Conservation (phyloP, 2,888 invertebrate species). For the Harpalus rubripes region DNA sequence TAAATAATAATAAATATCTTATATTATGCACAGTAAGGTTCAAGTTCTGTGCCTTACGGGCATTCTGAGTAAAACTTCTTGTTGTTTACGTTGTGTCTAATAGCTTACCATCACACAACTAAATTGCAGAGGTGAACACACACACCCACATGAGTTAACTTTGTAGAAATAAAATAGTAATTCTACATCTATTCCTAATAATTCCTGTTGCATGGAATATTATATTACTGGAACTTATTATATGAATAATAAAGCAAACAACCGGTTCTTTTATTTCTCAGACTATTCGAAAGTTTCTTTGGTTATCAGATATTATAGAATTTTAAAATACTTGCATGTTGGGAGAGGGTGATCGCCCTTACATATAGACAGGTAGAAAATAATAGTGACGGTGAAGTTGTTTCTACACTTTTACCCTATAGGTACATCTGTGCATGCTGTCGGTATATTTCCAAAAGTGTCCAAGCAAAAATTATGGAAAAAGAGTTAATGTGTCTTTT, state of each 20-base stretch:
- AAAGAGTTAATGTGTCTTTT: too few relatives aligned
- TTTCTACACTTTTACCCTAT: too few relatives aligned
- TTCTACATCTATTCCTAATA: not conserved
- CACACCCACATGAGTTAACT: constrained; percentile 39
- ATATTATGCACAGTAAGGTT: constrained; percentile 27
- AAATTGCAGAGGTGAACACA: constrained; percentile 16
- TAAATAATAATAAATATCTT: constrained; percentile 45
- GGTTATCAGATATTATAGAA: constrained; percentile 1
- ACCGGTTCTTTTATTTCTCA: constrained; percentile 15
- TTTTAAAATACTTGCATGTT: constrained; percentile 16
- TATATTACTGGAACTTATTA: constrained; percentile 47
- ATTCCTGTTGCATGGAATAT: constrained; percentile 35
- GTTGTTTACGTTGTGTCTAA: constrained; percentile 36
- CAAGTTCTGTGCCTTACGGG: not conserved
- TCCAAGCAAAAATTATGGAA: too few relatives aligned
- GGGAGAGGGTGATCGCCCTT: not conserved
- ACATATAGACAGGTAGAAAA: not conserved
- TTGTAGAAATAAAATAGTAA: constrained; percentile 43
- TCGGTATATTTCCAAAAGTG: too few relatives aligned
- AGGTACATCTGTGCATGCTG: too few relatives aligned
- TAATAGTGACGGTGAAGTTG: too few relatives aligned
- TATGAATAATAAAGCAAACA: constrained; percentile 51
- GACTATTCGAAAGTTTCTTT: constrained; percentile 25
- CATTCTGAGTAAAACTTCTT: not conserved
- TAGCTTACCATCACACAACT: constrained; percentile 12